A percentile compares a stretch with the other conserved stretches of the same genome.
Conservation (phyloP, 1,140 invertebrate genomes). For the Aphelenchoides besseyi region DNA sequence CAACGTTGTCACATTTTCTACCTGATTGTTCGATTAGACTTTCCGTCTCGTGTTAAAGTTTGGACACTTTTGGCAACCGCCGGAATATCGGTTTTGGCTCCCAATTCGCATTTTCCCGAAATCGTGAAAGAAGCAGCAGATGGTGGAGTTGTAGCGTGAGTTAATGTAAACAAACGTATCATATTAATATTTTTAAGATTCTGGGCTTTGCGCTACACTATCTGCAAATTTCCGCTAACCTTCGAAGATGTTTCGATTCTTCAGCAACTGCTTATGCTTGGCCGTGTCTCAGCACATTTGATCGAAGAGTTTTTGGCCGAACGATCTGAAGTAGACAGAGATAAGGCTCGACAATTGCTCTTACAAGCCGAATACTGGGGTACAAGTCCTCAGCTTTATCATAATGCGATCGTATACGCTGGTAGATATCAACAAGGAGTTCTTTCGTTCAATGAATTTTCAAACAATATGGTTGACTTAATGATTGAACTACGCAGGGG, state of each 20-base stretch:
- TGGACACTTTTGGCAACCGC: background rate
- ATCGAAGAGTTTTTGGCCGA: constrained; percentile 16
- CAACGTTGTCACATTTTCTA: background rate
- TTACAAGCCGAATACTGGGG: constrained; percentile 3
- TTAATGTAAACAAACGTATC: background rate
- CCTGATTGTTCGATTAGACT: constrained; percentile 10
- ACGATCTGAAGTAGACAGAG: constrained; percentile 5
- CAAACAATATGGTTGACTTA: constrained; percentile 6
- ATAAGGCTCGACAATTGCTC: background rate
- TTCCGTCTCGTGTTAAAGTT: background rate
- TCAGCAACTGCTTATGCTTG: background rate
- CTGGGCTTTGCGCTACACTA: background rate
- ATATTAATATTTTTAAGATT: background rate
- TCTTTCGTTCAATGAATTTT: constrained; percentile 5
- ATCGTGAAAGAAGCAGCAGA: background rate
- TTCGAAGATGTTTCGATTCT: background rate
- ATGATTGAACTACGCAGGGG: constrained; percentile 17
- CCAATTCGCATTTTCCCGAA: background rate
- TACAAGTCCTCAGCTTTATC: background rate
- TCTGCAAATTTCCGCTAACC: background rate
- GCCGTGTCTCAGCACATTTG: background rate
- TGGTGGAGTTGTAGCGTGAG: background rate
- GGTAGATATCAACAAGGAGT: background rate
- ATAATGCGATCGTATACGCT: background rate
- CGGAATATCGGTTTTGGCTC: background rate